These are phyloP conservation scores for Platyrinchus mystaceus DNA, from an alignment of 2,797 vertebrate genomes.

Conservation along the genomic window DNA sequence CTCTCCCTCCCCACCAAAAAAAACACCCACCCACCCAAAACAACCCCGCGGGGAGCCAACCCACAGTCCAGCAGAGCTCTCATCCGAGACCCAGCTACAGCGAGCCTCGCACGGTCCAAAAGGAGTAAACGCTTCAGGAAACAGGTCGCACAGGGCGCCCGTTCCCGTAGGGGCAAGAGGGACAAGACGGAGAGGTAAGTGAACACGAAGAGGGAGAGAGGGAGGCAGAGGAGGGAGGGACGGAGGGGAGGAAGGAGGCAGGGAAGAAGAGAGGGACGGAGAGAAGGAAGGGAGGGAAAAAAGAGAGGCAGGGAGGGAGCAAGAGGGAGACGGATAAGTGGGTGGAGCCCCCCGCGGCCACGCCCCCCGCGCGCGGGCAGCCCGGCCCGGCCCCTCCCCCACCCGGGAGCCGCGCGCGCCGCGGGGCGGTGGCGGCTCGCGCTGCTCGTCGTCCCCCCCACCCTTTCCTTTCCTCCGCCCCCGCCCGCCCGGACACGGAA, in stretches of 20 bases:
- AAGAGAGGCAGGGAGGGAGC: too few species aligned
- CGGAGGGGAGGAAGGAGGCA: background rate
- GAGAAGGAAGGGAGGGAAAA: too few species aligned
- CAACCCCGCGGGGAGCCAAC: background rate
- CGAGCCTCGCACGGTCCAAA: background rate
- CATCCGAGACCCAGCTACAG: background rate
- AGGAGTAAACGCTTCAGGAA: accelerated
- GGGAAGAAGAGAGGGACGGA: too few species aligned
- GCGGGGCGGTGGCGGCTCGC: background rate
- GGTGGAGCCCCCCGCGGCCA: background rate
- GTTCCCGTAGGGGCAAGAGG: too few species aligned
- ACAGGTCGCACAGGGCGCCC: background rate
- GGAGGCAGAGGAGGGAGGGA: background rate
- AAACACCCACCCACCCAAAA: too few species aligned
- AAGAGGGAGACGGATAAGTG: background rate
- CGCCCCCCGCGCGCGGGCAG: background rate
- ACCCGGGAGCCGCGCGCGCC: background rate
- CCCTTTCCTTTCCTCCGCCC: background rate
- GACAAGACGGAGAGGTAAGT: background rate
- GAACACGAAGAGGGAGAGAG: background rate
- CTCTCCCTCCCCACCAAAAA: too few species aligned
- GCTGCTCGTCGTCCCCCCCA: background rate
- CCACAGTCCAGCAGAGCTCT: background rate
- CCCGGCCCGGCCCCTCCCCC: background rate
- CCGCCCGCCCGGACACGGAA: background rate